These are phyloP conservation scores for Fringilla coelebs DNA, from an alignment of 2,797 vertebrate genomes.

Conservation along the genomic window DNA sequence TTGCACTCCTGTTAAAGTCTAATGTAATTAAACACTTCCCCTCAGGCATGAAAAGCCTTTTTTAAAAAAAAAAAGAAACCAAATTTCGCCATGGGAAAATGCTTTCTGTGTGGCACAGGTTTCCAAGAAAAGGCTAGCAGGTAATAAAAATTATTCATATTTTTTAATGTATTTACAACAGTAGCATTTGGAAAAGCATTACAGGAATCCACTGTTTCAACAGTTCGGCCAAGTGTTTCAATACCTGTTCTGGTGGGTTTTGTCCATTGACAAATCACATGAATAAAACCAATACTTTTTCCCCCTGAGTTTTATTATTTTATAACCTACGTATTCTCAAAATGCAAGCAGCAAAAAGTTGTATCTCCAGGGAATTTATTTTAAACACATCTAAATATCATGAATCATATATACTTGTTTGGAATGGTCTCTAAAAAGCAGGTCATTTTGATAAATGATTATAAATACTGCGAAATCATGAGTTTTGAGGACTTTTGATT, in stretches of 20 bases:
- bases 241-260: not conserved
- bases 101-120: not conserved
- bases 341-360: constrained; percentile 20
- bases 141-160: not conserved
- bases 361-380: constrained; percentile 45
- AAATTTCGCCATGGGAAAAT: not conserved
- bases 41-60: not conserved
- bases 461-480: constrained; percentile 62
- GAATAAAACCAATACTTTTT: not conserved
- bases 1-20: not conserved
- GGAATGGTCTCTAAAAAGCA: constrained; percentile 59
- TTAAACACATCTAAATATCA: constrained; percentile 60
- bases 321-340: not conserved
- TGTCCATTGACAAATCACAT: not conserved
- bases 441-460: constrained; percentile 69
- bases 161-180: not conserved
- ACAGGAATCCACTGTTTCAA: not conserved
- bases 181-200: not conserved
- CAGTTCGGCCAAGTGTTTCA: not conserved
- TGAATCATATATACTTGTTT: constrained; percentile 61
- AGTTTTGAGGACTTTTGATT: constrained; percentile 64
- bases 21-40: not conserved
- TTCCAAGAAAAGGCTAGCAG: not conserved
- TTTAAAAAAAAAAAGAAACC: not conserved
- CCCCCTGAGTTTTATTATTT: not conserved